Evolutionary conservation across 2,113 vertebrate genomes (phyloP), one percentile per base, ranked within the genome.

Genomic region (Coptodon bakossiorum): DNA sequence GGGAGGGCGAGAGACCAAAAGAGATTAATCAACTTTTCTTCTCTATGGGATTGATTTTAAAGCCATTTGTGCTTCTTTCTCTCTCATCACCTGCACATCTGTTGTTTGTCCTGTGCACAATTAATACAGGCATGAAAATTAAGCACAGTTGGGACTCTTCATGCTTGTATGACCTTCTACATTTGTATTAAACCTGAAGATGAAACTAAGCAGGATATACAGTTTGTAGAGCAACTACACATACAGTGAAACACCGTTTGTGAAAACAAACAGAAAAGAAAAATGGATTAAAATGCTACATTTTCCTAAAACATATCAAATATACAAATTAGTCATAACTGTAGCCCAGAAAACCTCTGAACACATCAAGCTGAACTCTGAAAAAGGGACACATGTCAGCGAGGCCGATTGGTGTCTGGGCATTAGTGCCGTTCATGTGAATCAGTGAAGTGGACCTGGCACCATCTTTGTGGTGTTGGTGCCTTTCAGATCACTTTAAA

Each of bases 11-110:
- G 36, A 81, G 29, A 54, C 12, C 63, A 6, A 63, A 9, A 4
- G 27, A 82, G 56, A 90, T 85, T 81, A 85, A 88, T 52, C 83
- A 59, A 61, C 10, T 87, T 79, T 68, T 38, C 8, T 59, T 29
- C 50, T 34, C 14, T 52, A 5, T 54, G n/a, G 80, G 83, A 43
- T 43, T 83, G 80, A 79, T 53, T 84, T 48, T 81, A 80, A 86
- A 87, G 4, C 43, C 11, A 38, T 56, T 84, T 76, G 29, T 53
- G 17, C 38, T 29, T 14, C 11, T 31, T 7, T 53, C 31, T 50
- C 76, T 53, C 13, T 61, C 12, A 61, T 76, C 78, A 92, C 76
- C 86, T 86, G 81, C 82, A 84, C 52, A 84, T 88, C 85, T 87
- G 85, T 22, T 79, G 82, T 7, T 85, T 86, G 82, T 50, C 50